Evolutionary conservation across 2,888 invertebrate species (phyloP).

Genomic region (Diplazon laetatorius): DNA sequence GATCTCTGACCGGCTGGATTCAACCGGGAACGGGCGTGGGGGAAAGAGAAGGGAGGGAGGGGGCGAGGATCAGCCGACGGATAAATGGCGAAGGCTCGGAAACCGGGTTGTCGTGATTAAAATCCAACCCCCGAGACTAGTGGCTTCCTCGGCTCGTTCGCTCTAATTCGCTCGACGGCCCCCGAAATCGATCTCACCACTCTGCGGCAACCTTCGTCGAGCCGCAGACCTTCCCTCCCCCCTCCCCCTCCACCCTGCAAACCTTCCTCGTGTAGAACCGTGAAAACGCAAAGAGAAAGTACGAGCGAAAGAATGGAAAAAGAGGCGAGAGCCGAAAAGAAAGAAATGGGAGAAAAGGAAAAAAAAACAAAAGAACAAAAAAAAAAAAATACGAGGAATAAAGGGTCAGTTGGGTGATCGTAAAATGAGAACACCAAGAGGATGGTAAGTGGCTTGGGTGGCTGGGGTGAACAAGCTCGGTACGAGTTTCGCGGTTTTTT

Average conservation of each 20-base stretch:
- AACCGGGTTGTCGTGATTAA: conserved; percentile 43
- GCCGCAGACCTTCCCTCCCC: not conserved
- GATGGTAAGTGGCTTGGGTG: not conserved
- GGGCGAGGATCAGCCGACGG: conserved; percentile 22
- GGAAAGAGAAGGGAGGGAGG: not conserved
- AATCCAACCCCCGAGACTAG: conserved; percentile 52
- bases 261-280: not conserved
- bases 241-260: too few relatives aligned
- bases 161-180: conserved; percentile 55
- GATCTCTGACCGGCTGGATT: conserved; percentile 31
- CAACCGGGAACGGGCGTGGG: not conserved
- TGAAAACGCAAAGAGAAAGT: conserved; percentile 7
- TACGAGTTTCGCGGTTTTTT: conserved; percentile 9
- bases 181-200: conserved; percentile 49
- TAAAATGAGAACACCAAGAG: conserved; percentile 7
- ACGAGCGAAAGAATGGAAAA: not conserved
- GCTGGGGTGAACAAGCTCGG: not conserved
- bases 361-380: not conserved
- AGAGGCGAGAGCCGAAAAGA: too few relatives aligned
- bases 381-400: not conserved
- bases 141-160: conserved; percentile 32
- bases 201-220: conserved; percentile 27
- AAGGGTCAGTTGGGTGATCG: conserved; percentile 12
- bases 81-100: conserved; percentile 15
- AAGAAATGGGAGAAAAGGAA: not conserved